A percentile compares a stretch with the other conserved stretches of the same genome.
These are phyloP conservation scores for Leucopsar rothschildi DNA, from an alignment of 2,113 vertebrate genomes.

Conservation along the genomic window DNA sequence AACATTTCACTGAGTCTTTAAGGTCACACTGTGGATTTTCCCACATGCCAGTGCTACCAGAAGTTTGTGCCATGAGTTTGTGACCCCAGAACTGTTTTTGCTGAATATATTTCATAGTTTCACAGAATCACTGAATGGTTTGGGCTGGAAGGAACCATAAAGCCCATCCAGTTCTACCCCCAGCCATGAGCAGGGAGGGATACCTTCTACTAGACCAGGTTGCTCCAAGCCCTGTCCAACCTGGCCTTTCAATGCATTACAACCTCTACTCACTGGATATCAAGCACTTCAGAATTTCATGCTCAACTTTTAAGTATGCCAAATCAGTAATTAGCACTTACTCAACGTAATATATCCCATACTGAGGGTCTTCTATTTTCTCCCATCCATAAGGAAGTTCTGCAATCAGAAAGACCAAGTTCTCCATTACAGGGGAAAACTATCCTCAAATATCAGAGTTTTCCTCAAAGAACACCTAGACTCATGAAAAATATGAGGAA, in stretches of 20 bases:
- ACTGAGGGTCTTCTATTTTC: conserved; percentile 97
- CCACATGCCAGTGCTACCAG: neutral
- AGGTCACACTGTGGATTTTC: neutral
- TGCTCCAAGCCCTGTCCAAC: neutral
- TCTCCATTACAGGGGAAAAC: neutral
- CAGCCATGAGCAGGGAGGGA: too few species aligned
- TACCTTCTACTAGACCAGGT: neutral
- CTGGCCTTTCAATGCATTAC: neutral
- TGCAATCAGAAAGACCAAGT: conserved; percentile 62
- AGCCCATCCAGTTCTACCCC: neutral
- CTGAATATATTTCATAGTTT: neutral
- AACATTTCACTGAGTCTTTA: neutral
- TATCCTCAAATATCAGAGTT: neutral
- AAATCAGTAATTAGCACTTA: conserved; percentile 74
- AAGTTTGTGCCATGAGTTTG: neutral
- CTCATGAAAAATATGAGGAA: neutral
- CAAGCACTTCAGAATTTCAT: neutral
- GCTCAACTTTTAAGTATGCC: neutral
- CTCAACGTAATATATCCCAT: conserved; percentile 96
- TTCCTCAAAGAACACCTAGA: neutral
- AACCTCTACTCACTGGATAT: neutral
- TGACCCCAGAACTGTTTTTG: neutral
- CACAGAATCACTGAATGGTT: neutral
- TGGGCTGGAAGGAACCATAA: neutral
- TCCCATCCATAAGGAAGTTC: conserved; percentile 99